Conservation (phyloP, 2,888 invertebrate species). For the Gortyna flavago region DNA sequence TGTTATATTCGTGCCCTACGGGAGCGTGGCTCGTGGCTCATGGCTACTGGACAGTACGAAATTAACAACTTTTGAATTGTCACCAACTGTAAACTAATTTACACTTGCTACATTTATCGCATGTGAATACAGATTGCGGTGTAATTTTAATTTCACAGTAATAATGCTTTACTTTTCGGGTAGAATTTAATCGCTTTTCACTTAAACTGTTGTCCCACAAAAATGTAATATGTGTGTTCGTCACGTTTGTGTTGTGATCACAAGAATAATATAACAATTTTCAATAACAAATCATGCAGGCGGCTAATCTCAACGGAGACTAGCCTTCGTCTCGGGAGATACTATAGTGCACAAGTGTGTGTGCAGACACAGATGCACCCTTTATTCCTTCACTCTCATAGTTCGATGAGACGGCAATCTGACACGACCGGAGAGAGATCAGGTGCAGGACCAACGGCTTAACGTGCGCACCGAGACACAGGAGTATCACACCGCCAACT, state of each 20-base stretch:
- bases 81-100: slow-evolving; percentile 69
- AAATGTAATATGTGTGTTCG: slow-evolving; percentile 6
- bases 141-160: slow-evolving; percentile 49
- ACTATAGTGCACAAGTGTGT: background rate
- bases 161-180: slow-evolving; percentile 43
- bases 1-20: slow-evolving; percentile 63
- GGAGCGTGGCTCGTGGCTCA: slow-evolving; percentile 49
- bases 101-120: slow-evolving; percentile 63
- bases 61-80: slow-evolving; percentile 73
- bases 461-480: background rate
- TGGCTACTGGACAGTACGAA: slow-evolving; percentile 58
- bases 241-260: background rate
- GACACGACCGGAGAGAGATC: background rate
- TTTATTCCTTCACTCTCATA: background rate
- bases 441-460: background rate
- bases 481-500: no score
- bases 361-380: background rate
- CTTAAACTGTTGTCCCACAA: slow-evolving; percentile 12
- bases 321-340: background rate
- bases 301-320: background rate
- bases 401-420: background rate
- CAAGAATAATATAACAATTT: background rate
- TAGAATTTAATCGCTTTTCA: slow-evolving; percentile 37
- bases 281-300: background rate
- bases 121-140: slow-evolving; percentile 56